Conservation (phyloP, 2,113 vertebrate genomes). For the Eonycteris spelaea region DNA sequence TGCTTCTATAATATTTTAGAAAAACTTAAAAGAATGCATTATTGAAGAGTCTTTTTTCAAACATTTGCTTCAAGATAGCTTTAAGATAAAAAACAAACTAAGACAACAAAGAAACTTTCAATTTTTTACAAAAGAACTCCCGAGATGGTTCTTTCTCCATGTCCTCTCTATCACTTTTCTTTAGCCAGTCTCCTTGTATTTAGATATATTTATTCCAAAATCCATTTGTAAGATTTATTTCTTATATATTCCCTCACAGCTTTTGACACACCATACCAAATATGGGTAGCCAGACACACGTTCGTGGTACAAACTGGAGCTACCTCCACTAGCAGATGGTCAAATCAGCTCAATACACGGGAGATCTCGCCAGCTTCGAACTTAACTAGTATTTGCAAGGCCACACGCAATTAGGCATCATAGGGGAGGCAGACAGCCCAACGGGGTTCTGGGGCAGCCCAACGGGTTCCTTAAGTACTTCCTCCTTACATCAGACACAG, state of each 20-base stretch:
- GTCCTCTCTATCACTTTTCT: neutral
- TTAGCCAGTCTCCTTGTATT: neutral
- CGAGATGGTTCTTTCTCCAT: neutral
- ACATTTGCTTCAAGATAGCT: neutral
- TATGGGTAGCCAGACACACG: neutral
- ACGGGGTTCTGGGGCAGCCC: accelerated
- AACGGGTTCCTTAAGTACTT: neutral
- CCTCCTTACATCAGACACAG: neutral
- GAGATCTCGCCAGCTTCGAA: neutral
- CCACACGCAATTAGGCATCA: neutral
- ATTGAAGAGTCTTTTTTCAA: neutral
- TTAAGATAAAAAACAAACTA: neutral
- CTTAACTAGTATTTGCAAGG: neutral
- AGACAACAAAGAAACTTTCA: neutral
- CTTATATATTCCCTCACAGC: neutral
- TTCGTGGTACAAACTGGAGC: neutral
- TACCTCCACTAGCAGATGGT: neutral
- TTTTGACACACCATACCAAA: neutral
- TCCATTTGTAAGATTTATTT: neutral
- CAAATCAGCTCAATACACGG: neutral
- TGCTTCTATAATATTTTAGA: neutral
- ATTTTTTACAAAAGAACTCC: neutral
- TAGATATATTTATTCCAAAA: neutral
- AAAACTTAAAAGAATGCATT: neutral
- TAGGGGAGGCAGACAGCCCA: neutral